phyloP scores from a whole-genome alignment of 2,113 vertebrate species.

The Bambusicola thoracicus region DNA sequence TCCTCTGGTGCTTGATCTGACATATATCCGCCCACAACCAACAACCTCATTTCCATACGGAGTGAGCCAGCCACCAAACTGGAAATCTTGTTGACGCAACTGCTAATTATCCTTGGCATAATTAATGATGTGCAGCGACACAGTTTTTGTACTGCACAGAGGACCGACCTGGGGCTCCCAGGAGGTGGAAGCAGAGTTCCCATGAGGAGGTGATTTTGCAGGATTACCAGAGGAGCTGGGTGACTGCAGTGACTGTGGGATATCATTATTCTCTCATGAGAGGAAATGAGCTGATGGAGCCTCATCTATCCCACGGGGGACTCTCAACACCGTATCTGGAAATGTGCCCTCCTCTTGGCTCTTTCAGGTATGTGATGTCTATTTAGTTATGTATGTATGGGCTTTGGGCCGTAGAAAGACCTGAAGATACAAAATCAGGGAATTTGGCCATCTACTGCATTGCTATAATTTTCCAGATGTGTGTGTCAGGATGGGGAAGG shows the following conservation, averaged over 20 bases:
- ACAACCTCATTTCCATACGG: not conserved
- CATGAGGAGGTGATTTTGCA: not conserved
- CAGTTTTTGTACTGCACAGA: not conserved
- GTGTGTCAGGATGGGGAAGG: not conserved
- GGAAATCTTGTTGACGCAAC: not conserved
- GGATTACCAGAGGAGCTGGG: not conserved
- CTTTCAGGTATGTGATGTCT: not conserved
- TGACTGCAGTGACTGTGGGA: not conserved
- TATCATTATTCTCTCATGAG: not conserved
- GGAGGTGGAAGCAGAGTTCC: fast-evolving
- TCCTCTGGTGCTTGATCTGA: not conserved
- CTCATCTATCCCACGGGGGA: not conserved
- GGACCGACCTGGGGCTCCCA: not conserved
- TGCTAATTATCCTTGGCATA: not conserved
- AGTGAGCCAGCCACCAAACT: constrained; percentile 14
- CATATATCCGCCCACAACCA: not conserved
- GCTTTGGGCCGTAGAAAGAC: not conserved
- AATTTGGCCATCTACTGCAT: not conserved
- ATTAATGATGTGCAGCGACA: not conserved
- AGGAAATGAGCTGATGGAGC: not conserved
- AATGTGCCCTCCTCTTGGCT: not conserved
- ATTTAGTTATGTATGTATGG: not conserved
- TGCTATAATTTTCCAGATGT: not conserved
- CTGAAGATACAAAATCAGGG: not conserved
- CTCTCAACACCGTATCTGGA: not conserved